A percentile compares a stretch with the other conserved stretches of the same genome.
Evolutionary conservation across 2,888 invertebrate species (phyloP).

Genomic region (Acanthacorydalis orientalis): DNA sequence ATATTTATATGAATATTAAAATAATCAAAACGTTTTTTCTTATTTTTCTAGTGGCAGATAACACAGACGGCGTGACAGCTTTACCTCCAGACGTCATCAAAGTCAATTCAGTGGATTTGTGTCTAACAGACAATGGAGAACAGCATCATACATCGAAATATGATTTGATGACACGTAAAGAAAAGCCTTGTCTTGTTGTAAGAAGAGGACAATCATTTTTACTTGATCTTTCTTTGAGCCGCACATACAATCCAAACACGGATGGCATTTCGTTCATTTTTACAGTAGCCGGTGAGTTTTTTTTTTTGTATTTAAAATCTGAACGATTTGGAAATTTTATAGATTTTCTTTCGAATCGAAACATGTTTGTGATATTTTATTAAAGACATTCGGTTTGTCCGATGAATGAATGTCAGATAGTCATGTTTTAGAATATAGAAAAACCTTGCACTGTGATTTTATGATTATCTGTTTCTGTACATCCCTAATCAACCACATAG

Average conservation of each 20-base stretch:
- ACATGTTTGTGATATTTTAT: too few relatives aligned
- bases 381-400: too few relatives aligned
- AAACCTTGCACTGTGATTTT: too few relatives aligned
- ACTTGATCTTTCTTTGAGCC: conserved; percentile 52
- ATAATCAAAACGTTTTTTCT: not conserved
- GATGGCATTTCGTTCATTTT: conserved; percentile 78
- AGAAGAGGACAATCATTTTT: conserved; percentile 71
- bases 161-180: conserved; percentile 45
- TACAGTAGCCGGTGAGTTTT: conserved; percentile 45
- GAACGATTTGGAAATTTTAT: too few relatives aligned
- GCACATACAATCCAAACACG: conserved; percentile 51
- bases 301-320: not conserved
- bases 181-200: conserved; percentile 48
- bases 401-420: too few relatives aligned
- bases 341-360: too few relatives aligned
- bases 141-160: conserved; percentile 66
- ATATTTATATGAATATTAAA: too few relatives aligned
- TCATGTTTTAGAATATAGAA: too few relatives aligned
- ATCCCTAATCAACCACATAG: too few relatives aligned
- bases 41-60: conserved; percentile 7
- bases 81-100: conserved; percentile 41
- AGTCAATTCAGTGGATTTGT: conserved; percentile 55
- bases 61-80: conserved; percentile 13
- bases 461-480: too few relatives aligned
- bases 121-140: conserved; percentile 53